phyloP scores from a whole-genome alignment of 2,113 vertebrate species.

The Erythrolamprus reginae region DNA sequence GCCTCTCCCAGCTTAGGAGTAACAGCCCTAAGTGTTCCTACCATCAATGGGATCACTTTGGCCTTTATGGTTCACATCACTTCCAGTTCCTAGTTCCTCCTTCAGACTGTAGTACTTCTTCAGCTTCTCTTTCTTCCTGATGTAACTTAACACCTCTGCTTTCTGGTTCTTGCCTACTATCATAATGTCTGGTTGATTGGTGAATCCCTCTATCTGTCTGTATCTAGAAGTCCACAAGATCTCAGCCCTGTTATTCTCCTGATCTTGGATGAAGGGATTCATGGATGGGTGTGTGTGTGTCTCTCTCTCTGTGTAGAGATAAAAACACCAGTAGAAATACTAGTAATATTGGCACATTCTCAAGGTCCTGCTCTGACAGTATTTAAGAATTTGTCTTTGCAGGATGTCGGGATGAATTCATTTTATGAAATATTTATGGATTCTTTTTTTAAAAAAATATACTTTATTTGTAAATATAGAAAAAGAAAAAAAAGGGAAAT shows the following conservation, averaged over 20 bases:
- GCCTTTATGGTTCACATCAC: background rate
- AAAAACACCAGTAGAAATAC: background rate
- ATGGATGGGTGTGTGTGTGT: background rate
- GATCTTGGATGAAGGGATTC: background rate
- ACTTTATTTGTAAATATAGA: too few relatives aligned
- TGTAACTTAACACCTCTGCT: background rate
- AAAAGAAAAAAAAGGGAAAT: too few relatives aligned
- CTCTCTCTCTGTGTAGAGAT: accelerated
- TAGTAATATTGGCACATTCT: background rate
- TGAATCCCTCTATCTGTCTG: background rate
- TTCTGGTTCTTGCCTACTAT: background rate
- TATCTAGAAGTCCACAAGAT: background rate
- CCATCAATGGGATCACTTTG: background rate
- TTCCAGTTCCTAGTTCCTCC: background rate
- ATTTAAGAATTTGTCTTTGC: background rate
- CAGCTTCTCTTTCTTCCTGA: background rate
- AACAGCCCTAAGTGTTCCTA: background rate
- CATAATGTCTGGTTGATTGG: background rate
- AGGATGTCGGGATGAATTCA: too few relatives aligned
- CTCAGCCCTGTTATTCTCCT: background rate
- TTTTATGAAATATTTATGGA: background rate
- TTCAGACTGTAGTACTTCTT: background rate
- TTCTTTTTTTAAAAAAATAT: background rate
- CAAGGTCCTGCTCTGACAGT: background rate
- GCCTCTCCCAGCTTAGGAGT: background rate